phyloP scores from a whole-genome alignment of 64 coral and sea anemone genomes.

The Porites australiensis region DNA sequence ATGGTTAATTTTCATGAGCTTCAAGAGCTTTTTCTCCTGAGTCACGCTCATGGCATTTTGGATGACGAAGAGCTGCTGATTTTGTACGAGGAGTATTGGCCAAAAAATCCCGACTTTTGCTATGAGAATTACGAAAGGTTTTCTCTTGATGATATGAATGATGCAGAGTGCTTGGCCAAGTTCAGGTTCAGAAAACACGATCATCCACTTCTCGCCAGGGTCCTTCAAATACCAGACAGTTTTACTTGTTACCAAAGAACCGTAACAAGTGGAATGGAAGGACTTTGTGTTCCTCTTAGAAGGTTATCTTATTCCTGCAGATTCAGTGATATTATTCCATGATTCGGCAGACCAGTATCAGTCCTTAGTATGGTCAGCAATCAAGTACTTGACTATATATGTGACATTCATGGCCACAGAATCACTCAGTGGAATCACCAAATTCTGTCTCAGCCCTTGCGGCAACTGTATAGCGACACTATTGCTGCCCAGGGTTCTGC shows the following conservation, averaged over 20 bases:
- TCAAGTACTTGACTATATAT: slow-evolving; percentile 22
- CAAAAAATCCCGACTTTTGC: slow-evolving; percentile 40
- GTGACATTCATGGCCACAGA: slow-evolving; percentile 18
- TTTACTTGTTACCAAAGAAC: slow-evolving; percentile 24
- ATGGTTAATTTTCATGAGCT: slow-evolving; percentile 29
- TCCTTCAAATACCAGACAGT: slow-evolving; percentile 30
- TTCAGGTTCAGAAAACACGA: slow-evolving; percentile 37
- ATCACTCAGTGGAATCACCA: slow-evolving; percentile 25
- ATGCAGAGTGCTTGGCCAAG: slow-evolving; percentile 25
- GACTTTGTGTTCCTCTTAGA: slow-evolving; percentile 22
- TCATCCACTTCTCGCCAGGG: slow-evolving; percentile 20
- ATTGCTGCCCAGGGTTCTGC: slow-evolving; percentile 34
- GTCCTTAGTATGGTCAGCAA: slow-evolving; percentile 32
- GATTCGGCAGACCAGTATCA: slow-evolving; percentile 32
- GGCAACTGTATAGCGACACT: slow-evolving; percentile 33
- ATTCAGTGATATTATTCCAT: slow-evolving; percentile 11
- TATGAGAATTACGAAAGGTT: slow-evolving; percentile 28
- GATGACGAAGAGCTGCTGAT: slow-evolving; percentile 51
- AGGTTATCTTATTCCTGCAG: slow-evolving; percentile 25
- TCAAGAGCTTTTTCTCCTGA: slow-evolving; percentile 35
- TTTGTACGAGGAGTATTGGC: background rate
- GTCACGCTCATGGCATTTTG: slow-evolving; percentile 35
- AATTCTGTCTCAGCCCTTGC: background rate
- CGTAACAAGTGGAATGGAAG: slow-evolving; percentile 17
- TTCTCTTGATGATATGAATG: slow-evolving; percentile 11